Percentiles rank a stretch among this genome's conserved stretches.
These are phyloP conservation scores for Spodoptera litura DNA, from an alignment of 1,140 invertebrate species.

Conservation along the genomic window DNA sequence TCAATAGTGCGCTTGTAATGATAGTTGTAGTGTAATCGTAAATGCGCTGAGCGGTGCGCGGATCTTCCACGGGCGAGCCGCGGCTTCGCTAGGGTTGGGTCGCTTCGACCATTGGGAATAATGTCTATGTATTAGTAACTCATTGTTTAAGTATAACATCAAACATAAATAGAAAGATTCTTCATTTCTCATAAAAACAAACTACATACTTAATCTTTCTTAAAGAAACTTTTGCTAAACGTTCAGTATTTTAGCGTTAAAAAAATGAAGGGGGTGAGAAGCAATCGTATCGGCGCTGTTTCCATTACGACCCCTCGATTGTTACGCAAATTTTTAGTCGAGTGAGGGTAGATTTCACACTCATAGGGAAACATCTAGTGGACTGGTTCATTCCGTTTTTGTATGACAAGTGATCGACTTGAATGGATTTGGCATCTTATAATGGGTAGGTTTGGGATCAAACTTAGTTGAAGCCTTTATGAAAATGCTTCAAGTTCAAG, in stretches of 20 bases:
- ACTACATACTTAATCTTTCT: no score
- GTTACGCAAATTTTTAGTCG: conserved; percentile 33
- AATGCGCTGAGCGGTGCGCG: conserved; percentile 73
- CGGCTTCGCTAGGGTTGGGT: conserved; percentile 8
- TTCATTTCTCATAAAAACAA: no score
- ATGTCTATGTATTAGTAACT: no score
- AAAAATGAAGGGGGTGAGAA: conserved; percentile 11
- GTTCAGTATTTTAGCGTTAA: background rate
- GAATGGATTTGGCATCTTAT: no score
- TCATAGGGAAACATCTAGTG: background rate
- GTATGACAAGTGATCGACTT: background rate
- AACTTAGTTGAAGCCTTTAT: no score
- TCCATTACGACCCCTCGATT: conserved; percentile 31
- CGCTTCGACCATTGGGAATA: background rate
- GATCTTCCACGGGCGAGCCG: conserved; percentile 11
- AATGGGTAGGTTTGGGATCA: no score
- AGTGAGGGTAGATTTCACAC: conserved; percentile 2
- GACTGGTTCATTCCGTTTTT: conserved; percentile 7
- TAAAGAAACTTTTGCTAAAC: no score
- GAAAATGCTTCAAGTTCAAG: no score
- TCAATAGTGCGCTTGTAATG: conserved; percentile 84
- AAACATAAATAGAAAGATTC: no score
- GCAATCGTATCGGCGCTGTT: conserved; percentile 14
- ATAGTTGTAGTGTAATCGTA: conserved; percentile 83
- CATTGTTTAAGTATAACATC: no score